Percentiles rank a stretch among this genome's conserved stretches.
phyloP scores from a whole-genome alignment of 2,888 invertebrate genomes.

The Panopea generosa region DNA sequence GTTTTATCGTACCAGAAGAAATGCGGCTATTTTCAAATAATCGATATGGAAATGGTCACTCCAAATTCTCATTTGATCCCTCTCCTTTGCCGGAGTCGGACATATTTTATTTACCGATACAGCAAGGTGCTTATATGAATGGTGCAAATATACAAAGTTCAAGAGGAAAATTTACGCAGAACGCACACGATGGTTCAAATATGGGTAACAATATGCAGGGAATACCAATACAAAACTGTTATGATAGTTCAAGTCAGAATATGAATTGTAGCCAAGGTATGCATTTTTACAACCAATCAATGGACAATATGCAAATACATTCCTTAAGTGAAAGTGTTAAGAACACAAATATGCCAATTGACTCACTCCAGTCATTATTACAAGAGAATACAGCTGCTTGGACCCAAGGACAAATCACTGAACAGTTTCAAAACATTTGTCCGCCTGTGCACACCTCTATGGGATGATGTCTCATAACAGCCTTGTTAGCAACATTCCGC shows the following conservation, averaged over 20 bases:
- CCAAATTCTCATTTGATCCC: conserved; percentile 58
- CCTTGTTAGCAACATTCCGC: conserved; percentile 38
- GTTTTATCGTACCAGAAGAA: conserved; percentile 96
- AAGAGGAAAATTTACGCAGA: conserved; percentile 47
- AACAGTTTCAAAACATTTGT: conserved; percentile 43
- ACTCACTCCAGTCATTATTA: conserved; percentile 22
- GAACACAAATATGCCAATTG: conserved; percentile 9
- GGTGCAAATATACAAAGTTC: conserved; percentile 33
- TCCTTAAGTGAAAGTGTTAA: conserved; percentile 53
- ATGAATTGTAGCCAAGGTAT: conserved; percentile 27
- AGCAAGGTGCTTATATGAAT: conserved; percentile 49
- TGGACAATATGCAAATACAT: conserved; percentile 59
- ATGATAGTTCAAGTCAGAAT: conserved; percentile 28
- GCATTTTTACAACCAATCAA: conserved; percentile 1
- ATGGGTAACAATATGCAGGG: conserved; percentile 49
- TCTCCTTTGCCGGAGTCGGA: conserved; percentile 59
- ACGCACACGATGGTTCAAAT: conserved; percentile 55
- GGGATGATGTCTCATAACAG: conserved; percentile 23
- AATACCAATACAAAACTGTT: conserved; percentile 49
- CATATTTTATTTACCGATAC: conserved; percentile 57
- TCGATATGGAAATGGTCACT: conserved; percentile 69
- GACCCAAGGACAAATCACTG: conserved; percentile 55
- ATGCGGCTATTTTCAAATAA: conserved; percentile 94
- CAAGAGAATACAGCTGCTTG: conserved; percentile 60
- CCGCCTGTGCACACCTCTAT: conserved; percentile 18